Base-by-base conservation (phyloP, 1,140 invertebrate species). In the Hydropsyche tenuis region DNA sequence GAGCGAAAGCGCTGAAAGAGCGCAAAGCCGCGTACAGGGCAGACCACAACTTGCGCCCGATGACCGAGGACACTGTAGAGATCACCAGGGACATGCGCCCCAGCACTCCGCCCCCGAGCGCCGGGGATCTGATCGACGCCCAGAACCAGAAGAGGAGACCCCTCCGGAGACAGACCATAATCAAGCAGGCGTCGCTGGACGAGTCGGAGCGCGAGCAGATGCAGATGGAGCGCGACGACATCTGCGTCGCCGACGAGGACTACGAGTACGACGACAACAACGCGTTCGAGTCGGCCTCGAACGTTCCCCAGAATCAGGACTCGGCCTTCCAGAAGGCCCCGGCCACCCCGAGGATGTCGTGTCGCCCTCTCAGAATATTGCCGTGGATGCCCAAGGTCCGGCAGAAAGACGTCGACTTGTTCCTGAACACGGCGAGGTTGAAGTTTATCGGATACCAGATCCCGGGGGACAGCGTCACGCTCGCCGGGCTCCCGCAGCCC, bases 301-400 rank as follows among this genome's bases (percentile, higher is more conserved):
- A 62, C 43, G 30, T 22, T 0, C 4, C 46, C 1, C 42, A 30
- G 23, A 53, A 70, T 11, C 43, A 22, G 14, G 85, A 86, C 69
- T 78, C 82, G n/a, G 48, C 45, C 3, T 56, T 48, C 51, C 22
- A 11, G 25, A 56, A 62, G 18, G 51, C 53, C 1, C 56, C 48
- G 6, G 68, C 53, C 42, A 69, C 63, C 16, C 60, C 69, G 2
- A 66, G 72, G 45, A 37, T 62, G 9, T 30, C 87, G n/a, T 82
- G 83, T 45, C 84, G 84, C 4, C 73, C 83, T 1, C 84, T 84
- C n/a, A 70, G 82, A 85, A 90, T 91, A 72, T 86, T 99, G 74
- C 96, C 97, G 0, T 99, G 96, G 97, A 90, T 92, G 75, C 96
- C 96, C 7, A 99, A 99, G 89, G 96, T 98, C n/a, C 86, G 95